Percentiles rank a stretch among this genome's conserved stretches.
These are phyloP conservation scores for Acronicta aceris DNA, from an alignment of 2,888 invertebrate genomes.

Conservation along the genomic window DNA sequence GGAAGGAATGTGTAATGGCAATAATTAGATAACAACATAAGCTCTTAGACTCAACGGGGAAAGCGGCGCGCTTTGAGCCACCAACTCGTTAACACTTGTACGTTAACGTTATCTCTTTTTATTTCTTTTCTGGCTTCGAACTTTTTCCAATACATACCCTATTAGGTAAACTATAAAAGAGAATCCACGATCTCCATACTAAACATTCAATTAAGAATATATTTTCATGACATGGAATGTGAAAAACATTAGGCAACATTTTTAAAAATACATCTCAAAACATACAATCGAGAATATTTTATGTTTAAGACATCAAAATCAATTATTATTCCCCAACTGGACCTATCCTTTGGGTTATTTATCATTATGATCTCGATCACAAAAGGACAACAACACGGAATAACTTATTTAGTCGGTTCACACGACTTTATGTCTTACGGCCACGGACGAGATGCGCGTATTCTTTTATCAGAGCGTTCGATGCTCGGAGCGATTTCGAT, in stretches of 20 bases:
- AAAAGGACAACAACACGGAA: constrained; percentile 84
- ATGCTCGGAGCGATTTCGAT: constrained; percentile 87
- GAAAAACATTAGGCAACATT: constrained; percentile 47
- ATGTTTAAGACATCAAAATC: constrained; percentile 88
- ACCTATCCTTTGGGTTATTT: constrained; percentile 86
- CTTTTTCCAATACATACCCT: constrained; percentile 29
- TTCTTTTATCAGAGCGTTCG: constrained; percentile 64
- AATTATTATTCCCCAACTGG: constrained; percentile 86
- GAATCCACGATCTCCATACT: constrained; percentile 25
- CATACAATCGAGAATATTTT: constrained; percentile 75
- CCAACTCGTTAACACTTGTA: constrained; percentile 58
- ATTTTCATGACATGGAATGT: constrained; percentile 46
- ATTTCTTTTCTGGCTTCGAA: constrained; percentile 28
- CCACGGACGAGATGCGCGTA: constrained; percentile 63
- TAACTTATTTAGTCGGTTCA: constrained; percentile 82
- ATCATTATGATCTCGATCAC: constrained; percentile 87
- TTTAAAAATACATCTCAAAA: constrained; percentile 63
- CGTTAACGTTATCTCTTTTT: constrained; percentile 53
- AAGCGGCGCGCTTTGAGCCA: constrained; percentile 52
- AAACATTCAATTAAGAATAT: constrained; percentile 41
- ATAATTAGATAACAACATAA: constrained; percentile 48
- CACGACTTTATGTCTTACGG: constrained; percentile 72
- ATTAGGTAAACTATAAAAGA: constrained; percentile 40
- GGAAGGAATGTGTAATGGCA: constrained; percentile 37
- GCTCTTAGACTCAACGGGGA: constrained; percentile 44